Percentiles rank a stretch among this genome's conserved stretches.
Conservation (phyloP, 2,113 vertebrate genomes). For the Hassar affinis region DNA sequence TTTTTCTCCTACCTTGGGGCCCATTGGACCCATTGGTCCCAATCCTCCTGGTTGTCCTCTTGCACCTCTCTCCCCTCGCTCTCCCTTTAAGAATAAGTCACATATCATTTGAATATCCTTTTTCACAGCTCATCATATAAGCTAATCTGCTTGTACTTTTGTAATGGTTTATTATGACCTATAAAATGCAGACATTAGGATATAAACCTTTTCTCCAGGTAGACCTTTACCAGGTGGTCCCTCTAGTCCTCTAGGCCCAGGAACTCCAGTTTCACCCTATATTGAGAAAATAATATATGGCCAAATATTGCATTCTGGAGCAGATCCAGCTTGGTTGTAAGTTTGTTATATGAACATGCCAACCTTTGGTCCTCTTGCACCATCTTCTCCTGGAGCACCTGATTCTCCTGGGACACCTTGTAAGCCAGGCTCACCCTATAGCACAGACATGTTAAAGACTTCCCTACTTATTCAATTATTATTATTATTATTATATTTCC, state of each 20-base stretch:
- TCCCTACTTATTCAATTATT: neutral
- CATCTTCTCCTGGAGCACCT: conserved; percentile 70
- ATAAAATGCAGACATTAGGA: neutral
- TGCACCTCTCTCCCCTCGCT: conserved; percentile 69
- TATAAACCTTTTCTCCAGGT: conserved; percentile 66
- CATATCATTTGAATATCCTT: neutral
- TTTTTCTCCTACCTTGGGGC: conserved; percentile 63
- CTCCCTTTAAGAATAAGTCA: conserved; percentile 61
- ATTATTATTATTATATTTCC: too few relatives aligned
- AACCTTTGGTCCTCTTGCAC: conserved; percentile 70
- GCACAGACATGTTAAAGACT: neutral
- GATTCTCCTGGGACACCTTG: conserved; percentile 62
- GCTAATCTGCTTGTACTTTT: neutral
- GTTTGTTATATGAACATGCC: neutral
- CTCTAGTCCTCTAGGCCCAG: conserved; percentile 65
- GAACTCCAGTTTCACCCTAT: conserved; percentile 69
- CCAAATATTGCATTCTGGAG: conserved; percentile 3
- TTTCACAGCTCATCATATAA: neutral
- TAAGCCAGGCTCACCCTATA: conserved; percentile 68
- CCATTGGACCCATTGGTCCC: conserved; percentile 65
- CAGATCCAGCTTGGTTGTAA: neutral
- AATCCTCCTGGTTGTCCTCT: conserved; percentile 64
- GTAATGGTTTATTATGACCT: neutral
- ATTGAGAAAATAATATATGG: neutral
- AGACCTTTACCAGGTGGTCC: conserved; percentile 69